Conservation (phyloP, 2,113 vertebrate genomes). For the Etheostoma cragini region DNA sequence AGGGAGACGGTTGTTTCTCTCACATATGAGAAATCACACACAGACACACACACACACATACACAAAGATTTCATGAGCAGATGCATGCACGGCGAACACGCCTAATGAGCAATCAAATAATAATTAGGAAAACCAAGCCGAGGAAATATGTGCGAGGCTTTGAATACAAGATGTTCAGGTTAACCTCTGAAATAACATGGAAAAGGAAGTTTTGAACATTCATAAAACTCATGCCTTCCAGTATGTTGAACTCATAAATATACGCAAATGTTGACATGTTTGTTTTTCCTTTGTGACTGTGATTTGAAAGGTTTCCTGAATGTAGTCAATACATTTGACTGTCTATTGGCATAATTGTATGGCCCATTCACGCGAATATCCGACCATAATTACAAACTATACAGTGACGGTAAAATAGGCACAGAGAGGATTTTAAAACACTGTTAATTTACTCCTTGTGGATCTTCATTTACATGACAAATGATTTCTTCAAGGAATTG, state of each 20-base stretch:
- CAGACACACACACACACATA: not conserved
- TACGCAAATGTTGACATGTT: not conserved
- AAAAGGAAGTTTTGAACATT: not conserved
- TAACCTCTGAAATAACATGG: constrained; percentile 46
- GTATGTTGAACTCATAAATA: not conserved
- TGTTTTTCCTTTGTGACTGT: no score
- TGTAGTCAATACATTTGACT: not conserved
- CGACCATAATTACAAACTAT: not conserved
- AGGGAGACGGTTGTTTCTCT: constrained; percentile 54
- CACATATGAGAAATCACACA: constrained; percentile 43
- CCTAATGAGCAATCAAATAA: constrained; percentile 86
- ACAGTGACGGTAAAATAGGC: not conserved
- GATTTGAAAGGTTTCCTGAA: not conserved
- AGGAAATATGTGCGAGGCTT: constrained; percentile 55
- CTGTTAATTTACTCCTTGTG: not conserved
- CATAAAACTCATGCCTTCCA: not conserved
- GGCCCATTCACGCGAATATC: not conserved
- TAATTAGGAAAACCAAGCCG: constrained; percentile 79
- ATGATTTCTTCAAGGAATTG: not conserved
- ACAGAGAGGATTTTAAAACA: not conserved
- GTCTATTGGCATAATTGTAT: not conserved
- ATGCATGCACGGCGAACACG: constrained; percentile 69
- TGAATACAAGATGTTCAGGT: constrained; percentile 75
- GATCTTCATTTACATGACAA: not conserved
- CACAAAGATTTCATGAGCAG: constrained; percentile 67